Evolutionary conservation across 2,113 vertebrate species (phyloP).

Genomic region (Himantopus leucocephalus): DNA sequence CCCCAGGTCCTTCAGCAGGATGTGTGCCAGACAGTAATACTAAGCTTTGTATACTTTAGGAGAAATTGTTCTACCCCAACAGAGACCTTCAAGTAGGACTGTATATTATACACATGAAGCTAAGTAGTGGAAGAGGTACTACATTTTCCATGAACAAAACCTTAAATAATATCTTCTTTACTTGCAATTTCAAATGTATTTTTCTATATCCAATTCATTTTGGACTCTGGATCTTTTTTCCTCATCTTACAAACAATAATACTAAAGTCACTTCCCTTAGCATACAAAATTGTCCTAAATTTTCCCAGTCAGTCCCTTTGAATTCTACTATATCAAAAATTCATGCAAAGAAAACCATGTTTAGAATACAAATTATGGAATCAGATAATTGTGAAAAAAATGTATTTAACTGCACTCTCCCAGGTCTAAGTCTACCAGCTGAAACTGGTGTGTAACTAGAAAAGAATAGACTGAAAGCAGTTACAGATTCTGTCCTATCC

Average conservation of each 20-base stretch:
- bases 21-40: constrained; percentile 4
- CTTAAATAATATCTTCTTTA: neutral
- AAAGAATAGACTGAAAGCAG: neutral
- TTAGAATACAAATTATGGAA: neutral
- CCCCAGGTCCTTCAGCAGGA: constrained; percentile 18
- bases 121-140: neutral
- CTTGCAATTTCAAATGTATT: neutral
- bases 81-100: neutral
- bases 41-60: neutral
- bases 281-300: neutral
- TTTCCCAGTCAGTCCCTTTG: neutral
- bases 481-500: neutral
- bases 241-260: neutral
- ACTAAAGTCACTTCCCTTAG: neutral
- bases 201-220: neutral
- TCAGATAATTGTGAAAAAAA: neutral
- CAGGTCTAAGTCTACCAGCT: neutral
- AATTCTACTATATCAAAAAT: neutral
- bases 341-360: neutral
- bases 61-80: neutral
- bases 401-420: neutral
- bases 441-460: neutral
- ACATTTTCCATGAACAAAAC: neutral
- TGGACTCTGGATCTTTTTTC: neutral
- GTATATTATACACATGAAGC: neutral